These are phyloP conservation scores for Oreohelix idahoensis DNA, from an alignment of 1,140 invertebrate species.

Conservation along the genomic window DNA sequence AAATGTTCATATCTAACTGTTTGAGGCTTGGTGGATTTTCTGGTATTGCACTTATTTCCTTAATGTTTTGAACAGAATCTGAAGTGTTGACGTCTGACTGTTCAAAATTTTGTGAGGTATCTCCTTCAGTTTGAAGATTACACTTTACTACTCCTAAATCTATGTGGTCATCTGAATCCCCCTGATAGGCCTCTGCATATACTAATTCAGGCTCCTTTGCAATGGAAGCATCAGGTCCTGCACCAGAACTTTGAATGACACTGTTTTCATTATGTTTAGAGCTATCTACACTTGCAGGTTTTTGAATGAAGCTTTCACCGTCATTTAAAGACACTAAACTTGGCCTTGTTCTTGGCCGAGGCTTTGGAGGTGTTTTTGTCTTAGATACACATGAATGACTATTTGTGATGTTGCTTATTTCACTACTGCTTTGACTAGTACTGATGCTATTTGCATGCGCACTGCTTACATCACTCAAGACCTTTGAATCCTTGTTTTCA, in stretches of 20 bases:
- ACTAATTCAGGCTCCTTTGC: background rate
- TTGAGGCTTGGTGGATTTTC: background rate
- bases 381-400: no score
- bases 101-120: background rate
- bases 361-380: background rate
- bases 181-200: constrained; percentile 3
- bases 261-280: background rate
- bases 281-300: background rate
- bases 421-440: background rate
- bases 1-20: background rate
- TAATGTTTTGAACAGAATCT: background rate
- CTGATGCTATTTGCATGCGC: background rate
- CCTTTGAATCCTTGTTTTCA: background rate
- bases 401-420: no score
- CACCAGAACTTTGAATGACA: background rate
- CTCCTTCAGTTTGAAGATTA: background rate
- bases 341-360: constrained; percentile 11
- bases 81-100: background rate
- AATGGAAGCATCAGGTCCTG: background rate
- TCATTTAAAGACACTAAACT: background rate
- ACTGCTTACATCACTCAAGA: background rate
- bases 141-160: no score
- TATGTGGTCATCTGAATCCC: background rate
- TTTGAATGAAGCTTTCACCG: background rate
- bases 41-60: background rate